Evolutionary conservation across 1,140 invertebrate species (phyloP), one percentile per base, ranked within the genome.

Genomic region (Pemphigus obesinymphae): DNA sequence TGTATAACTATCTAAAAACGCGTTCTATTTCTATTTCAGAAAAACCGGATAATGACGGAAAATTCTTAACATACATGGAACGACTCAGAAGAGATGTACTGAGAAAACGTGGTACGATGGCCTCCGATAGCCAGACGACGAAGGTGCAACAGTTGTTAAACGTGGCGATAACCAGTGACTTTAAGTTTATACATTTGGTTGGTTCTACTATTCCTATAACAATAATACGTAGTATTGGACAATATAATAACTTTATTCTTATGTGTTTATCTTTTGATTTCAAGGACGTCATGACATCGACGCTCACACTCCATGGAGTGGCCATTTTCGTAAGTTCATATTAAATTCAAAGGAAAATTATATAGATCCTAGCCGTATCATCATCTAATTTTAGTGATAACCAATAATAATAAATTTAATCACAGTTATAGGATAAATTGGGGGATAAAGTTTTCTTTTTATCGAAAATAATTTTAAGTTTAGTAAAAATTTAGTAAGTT

Each of bases 241-340:
- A 26, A n/a, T n/a, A n/a, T n/a, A n/a, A n/a, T n/a, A n/a, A n/a
- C n/a, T 63, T 63, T 29, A 6, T 63, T 31, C 2, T 63, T 2
- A 11, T 23, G 13, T 29, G 37, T 50, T 53, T 50, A 13, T 75
- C 15, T 26, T 26, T 20, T 55, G 15, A 29, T 72, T 78, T 78
- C 4, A 61, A 78, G 75, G 75, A 78, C 20, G 53, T 78, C 34
- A 58, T 78, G 50, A 78, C 75, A 34, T 78, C 75, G 15, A 78
- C n/a, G 2, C 75, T 78, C 13, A 58, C 31, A 1, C n/a, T 78
- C 13, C 50, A 8, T 20, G 75, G 75, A 40, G 17, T 43, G 6
- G 13, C 75, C 1, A 78, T 53, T 37, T 58, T 78, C 61, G 75
- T 78, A 58, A 58, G 75, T 58, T 40, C 26, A 48, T n/a, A n/a